Evolutionary conservation across 2,797 vertebrate genomes (phyloP).

Genomic region (Alectoris magna): DNA sequence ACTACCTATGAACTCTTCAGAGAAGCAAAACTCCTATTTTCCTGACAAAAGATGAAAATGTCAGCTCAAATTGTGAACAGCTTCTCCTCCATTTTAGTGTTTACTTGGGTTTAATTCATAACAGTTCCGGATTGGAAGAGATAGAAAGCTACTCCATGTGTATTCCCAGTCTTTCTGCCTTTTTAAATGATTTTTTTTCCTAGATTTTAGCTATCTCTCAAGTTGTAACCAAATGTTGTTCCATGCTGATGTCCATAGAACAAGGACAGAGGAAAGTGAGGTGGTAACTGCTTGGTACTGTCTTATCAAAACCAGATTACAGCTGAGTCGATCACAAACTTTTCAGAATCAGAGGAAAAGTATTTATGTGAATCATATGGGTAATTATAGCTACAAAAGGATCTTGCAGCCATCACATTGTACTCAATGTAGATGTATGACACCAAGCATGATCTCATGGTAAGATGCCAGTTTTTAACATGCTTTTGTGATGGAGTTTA

Average conservation of each 20-base stretch:
- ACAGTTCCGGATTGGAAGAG: background rate
- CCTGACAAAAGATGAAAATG: background rate
- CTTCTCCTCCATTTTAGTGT: background rate
- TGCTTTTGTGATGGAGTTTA: background rate
- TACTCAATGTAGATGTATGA: background rate
- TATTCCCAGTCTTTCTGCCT: background rate
- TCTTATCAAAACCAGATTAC: background rate
- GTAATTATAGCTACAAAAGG: background rate
- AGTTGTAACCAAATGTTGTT: background rate
- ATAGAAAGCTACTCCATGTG: background rate
- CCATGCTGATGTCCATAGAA: background rate
- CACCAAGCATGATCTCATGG: background rate
- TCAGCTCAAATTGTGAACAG: background rate
- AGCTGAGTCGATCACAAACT: background rate
- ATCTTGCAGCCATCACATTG: background rate
- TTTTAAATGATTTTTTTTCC: background rate
- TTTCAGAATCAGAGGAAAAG: background rate
- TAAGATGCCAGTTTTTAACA: background rate
- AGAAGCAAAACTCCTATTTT: background rate
- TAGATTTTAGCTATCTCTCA: background rate
- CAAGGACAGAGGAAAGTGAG: background rate
- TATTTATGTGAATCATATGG: background rate
- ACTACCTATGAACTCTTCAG: background rate
- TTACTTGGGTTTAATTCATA: background rate
- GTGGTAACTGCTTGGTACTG: background rate